Evolutionary conservation across 1,140 invertebrate genomes (phyloP).

Genomic region (Drosophila biarmipes): DNA sequence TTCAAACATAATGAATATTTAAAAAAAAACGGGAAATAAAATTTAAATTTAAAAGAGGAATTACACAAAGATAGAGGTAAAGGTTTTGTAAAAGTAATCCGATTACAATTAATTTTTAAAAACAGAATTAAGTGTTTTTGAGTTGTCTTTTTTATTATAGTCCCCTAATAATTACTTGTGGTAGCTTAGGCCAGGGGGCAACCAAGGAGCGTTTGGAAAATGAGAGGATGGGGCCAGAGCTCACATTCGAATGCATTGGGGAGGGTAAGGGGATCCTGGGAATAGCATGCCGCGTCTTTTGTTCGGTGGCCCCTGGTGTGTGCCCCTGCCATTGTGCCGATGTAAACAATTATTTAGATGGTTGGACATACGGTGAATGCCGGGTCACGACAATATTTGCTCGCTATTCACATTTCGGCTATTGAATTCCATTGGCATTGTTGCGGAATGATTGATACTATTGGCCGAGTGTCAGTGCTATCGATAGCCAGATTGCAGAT

Average conservation of each 20-base stretch:
- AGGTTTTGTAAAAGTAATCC: too few relatives aligned
- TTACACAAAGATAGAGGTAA: background rate
- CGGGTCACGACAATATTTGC: conserved; percentile 32
- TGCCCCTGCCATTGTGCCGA: conserved; percentile 41
- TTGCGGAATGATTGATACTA: conserved; percentile 30
- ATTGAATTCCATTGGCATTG: conserved; percentile 37
- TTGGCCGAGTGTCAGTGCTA: conserved; percentile 15
- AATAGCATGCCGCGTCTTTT: conserved; percentile 38
- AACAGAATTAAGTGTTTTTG: too few relatives aligned
- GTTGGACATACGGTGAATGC: conserved; percentile 33
- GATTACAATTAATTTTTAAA: too few relatives aligned
- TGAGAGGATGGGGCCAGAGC: background rate
- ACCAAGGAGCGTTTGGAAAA: background rate
- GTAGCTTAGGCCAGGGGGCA: background rate
- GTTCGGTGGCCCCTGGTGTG: conserved; percentile 26
- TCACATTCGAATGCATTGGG: conserved; percentile 9
- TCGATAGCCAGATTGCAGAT: conserved; percentile 3
- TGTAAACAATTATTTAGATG: conserved; percentile 56
- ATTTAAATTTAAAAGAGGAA: background rate
- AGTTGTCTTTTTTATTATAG: background rate
- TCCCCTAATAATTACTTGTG: background rate
- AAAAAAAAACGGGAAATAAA: background rate
- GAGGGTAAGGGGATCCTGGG: conserved; percentile 7
- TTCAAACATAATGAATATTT: background rate
- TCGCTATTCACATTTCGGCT: conserved; percentile 25